Evolutionary conservation across 2,797 vertebrate species (phyloP).

Genomic region (Brachyalestes nurse): DNA sequence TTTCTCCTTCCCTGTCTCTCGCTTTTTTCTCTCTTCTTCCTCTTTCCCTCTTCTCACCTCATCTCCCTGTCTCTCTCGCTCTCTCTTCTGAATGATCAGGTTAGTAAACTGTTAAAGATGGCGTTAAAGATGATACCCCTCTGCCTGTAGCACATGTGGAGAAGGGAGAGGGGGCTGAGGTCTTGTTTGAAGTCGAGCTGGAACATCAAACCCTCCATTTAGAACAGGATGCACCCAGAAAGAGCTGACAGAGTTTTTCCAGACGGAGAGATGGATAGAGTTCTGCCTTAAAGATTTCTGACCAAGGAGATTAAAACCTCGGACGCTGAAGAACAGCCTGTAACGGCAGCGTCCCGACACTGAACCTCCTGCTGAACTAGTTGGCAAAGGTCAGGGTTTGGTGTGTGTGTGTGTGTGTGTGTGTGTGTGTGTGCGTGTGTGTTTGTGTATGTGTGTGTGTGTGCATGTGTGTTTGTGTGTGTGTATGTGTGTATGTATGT

Average conservation of each 20-base stretch:
- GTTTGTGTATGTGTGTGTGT: too few relatives aligned
- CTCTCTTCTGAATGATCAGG: conserved; percentile 71
- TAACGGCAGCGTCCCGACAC: conserved; percentile 19
- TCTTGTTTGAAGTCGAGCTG: conserved; percentile 43
- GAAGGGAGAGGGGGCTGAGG: conserved; percentile 26
- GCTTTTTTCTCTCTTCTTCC: background rate
- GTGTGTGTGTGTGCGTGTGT: too few relatives aligned
- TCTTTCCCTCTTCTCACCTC: background rate
- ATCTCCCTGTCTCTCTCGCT: background rate
- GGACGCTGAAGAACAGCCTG: conserved; percentile 32
- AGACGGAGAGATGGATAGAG: conserved; percentile 50
- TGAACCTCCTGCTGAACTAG: conserved; percentile 29
- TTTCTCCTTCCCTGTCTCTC: background rate
- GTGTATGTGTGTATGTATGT: too few relatives aligned
- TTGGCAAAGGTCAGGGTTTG: conserved; percentile 9
- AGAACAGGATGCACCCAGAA: conserved; percentile 37
- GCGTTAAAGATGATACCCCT: conserved; percentile 56
- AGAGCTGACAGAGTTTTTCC: conserved; percentile 42
- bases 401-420: background rate
- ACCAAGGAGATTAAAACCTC: conserved; percentile 35
- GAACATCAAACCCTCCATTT: conserved; percentile 48
- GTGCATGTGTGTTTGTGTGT: too few relatives aligned
- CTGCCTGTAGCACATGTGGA: conserved; percentile 67
- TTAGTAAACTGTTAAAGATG: conserved; percentile 59
- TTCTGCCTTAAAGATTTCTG: conserved; percentile 42